Conservation (phyloP, 2,888 invertebrate genomes). For the Clanis bilineata region DNA sequence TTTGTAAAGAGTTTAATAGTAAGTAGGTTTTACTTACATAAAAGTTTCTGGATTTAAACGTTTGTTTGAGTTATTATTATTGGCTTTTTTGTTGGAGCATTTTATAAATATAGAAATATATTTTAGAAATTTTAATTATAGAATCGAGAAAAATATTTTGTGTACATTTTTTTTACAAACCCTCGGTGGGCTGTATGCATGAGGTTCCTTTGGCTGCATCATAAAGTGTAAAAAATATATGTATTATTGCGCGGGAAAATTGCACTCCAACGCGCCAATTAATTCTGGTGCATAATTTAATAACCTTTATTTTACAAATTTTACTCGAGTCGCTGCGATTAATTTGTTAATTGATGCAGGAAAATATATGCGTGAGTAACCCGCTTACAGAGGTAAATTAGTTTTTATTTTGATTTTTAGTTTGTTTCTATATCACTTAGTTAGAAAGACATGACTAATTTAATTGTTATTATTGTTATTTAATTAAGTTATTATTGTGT, state of each 20-base stretch:
- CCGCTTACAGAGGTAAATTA: not conserved
- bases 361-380: not conserved
- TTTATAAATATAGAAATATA: not conserved
- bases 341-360: not conserved
- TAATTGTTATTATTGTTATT: too few relatives aligned
- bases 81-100: not conserved
- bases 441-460: too few relatives aligned
- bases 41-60: not conserved
- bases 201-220: not conserved
- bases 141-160: not conserved
- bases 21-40: not conserved
- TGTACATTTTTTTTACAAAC: not conserved
- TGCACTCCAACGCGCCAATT: conserved; percentile 15
- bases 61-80: not conserved
- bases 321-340: not conserved
- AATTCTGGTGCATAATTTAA: conserved; percentile 15
- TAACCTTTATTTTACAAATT: conserved; percentile 13
- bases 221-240: not conserved
- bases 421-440: too few relatives aligned
- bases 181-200: not conserved
- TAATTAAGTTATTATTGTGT: too few relatives aligned
- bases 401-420: too few relatives aligned
- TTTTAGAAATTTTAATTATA: too few relatives aligned
- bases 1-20: not conserved
- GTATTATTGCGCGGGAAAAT: conserved; percentile 7